Evolutionary conservation across 2,888 invertebrate species (phyloP), one percentile per base, ranked within the genome.

Genomic region (Parelbella ahira): DNA sequence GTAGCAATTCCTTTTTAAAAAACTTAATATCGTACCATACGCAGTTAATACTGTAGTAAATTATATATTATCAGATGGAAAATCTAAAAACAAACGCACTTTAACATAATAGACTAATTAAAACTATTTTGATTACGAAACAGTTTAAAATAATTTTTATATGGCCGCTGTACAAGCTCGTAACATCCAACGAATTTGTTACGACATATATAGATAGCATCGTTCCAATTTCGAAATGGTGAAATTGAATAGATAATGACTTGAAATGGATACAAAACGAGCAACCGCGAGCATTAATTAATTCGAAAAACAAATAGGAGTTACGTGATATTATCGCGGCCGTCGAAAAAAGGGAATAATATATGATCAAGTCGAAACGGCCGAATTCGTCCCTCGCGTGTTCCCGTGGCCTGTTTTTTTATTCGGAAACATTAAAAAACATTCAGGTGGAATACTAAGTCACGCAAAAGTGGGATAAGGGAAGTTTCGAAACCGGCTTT

Each of bases 371-470:
- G 37, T 28, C 4, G 37, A 11, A 37, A 19, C 19, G 19, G 9
- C 18, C 18, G 6, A n/a, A 7, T 15, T 15, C 46, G 50, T 59
- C 56, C 58, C 51, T 68, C 51, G 72, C 72, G 71, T 72, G 72
- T 48, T 56, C 60, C 59, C 55, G 37, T 52, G 54, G 21, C 52
- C 51, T 57, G 58, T 20, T 57, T 58, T 15, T 59, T 52, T 60
- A 57, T 57, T 49, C 53, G 53, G 53, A 19, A 21, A 45, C 50
- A 45, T 50, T 41, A 48, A 47, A 50, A 50, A 48, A 37, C 41
- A 44, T 50, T 42, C 34, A 36, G 36, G 28, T 49, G 47, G 47
- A 41, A 41, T 33, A 28, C 33, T 28, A 48, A 53, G 59, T 54
- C 67, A 66, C 65, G 66, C 60, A 45, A 62, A 38, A 45, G 45